phyloP scores from a whole-genome alignment of 2,888 invertebrate genomes.

The Drosophila barbarae region DNA sequence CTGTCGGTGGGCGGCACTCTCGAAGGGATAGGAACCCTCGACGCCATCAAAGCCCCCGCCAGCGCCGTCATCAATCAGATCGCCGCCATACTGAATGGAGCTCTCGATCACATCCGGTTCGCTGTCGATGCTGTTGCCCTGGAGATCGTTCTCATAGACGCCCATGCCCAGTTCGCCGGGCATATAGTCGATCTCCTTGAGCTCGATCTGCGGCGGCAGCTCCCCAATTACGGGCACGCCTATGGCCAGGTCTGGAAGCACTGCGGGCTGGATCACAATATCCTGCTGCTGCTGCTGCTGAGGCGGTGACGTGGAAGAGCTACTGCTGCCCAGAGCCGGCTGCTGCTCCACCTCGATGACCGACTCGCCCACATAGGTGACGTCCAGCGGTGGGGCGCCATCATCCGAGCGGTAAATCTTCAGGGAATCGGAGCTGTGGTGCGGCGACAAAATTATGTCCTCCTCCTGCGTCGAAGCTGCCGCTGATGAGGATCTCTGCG shows the following conservation, averaged over 20 bases:
- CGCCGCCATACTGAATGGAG: conserved; percentile 79
- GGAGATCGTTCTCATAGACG: conserved; percentile 61
- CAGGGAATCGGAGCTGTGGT: conserved; percentile 74
- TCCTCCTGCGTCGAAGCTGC: conserved; percentile 61
- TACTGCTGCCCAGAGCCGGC: conserved; percentile 44
- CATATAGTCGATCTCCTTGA: conserved; percentile 79
- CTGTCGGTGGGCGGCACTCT: conserved; percentile 66
- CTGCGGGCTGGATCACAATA: conserved; percentile 79
- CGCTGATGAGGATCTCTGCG: not conserved
- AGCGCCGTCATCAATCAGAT: conserved; percentile 77
- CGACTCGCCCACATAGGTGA: conserved; percentile 80
- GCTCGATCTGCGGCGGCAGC: conserved; percentile 79
- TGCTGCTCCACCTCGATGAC: conserved; percentile 79
- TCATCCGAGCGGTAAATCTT: conserved; percentile 73
- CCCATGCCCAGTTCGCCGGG: conserved; percentile 67
- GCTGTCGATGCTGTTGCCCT: conserved; percentile 56
- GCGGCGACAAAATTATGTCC: conserved; percentile 78
- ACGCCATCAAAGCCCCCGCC: conserved; percentile 77
- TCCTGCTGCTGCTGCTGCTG: conserved; percentile 69
- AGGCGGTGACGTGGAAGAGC: conserved; percentile 12
- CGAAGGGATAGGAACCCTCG: conserved; percentile 78
- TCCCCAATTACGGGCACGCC: conserved; percentile 80
- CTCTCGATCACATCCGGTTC: conserved; percentile 74
- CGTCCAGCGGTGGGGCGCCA: conserved; percentile 76
- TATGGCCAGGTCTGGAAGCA: conserved; percentile 78